Evolutionary conservation across 2,113 vertebrate genomes (phyloP).

Genomic region (Mastomys natalensis): DNA sequence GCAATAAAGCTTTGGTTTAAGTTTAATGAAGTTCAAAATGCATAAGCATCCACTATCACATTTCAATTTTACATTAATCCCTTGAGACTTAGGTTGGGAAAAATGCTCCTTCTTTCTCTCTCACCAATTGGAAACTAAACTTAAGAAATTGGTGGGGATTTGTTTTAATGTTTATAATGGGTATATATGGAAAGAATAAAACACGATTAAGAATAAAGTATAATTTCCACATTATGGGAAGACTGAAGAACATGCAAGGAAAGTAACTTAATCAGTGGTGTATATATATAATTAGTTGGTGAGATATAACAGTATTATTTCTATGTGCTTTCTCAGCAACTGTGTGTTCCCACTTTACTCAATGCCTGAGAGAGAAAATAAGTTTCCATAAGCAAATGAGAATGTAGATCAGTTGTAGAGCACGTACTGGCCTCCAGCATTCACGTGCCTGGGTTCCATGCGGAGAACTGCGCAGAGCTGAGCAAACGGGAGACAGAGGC

Average conservation of each 20-base stretch:
- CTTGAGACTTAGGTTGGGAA: background rate
- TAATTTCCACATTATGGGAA: background rate
- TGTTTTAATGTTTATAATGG: background rate
- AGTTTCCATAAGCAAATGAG: background rate
- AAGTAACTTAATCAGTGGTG: background rate
- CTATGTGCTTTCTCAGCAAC: background rate
- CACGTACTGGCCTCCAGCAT: background rate
- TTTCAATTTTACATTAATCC: background rate
- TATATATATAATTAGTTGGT: background rate
- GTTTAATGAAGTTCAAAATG: slow-evolving; percentile 5
- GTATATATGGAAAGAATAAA: background rate
- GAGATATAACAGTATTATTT: background rate
- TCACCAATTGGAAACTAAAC: background rate
- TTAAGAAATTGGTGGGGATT: background rate
- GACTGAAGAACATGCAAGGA: background rate
- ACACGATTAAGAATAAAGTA: background rate
- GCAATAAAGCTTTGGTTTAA: background rate
- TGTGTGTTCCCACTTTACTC: background rate
- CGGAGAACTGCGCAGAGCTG: background rate
- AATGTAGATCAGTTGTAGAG: background rate
- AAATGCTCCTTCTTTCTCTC: background rate
- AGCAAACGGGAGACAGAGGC: background rate
- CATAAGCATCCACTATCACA: background rate
- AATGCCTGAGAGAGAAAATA: background rate
- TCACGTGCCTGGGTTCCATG: background rate